These are phyloP conservation scores for Boloria euphrosyne DNA, from an alignment of 2,888 invertebrate species.

Conservation along the genomic window DNA sequence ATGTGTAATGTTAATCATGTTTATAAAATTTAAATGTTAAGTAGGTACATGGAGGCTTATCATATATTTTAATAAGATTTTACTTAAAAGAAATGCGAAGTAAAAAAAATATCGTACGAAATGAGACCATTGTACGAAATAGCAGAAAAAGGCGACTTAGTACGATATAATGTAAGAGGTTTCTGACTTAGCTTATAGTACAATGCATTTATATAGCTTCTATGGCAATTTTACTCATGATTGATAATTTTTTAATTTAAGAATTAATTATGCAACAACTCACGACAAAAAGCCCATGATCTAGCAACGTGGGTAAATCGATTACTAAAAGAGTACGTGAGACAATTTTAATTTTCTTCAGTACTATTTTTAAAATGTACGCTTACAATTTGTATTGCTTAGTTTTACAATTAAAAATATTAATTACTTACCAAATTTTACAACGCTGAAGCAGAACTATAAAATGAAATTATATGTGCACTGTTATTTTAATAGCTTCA, in stretches of 20 bases:
- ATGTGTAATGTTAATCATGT: no score
- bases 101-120: background rate
- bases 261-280: background rate
- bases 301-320: constrained; percentile 13
- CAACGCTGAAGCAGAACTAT: constrained; percentile 14
- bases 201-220: no score
- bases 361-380: background rate
- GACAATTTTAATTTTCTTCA: background rate
- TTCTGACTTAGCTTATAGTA: no score
- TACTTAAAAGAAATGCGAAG: background rate
- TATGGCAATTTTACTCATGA: no score
- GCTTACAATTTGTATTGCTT: background rate
- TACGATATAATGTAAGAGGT: background rate
- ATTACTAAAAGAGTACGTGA: background rate
- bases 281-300: background rate
- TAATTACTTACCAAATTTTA: constrained; percentile 15
- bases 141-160: background rate
- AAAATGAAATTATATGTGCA: constrained; percentile 11
- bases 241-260: background rate
- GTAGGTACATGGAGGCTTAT: no score
- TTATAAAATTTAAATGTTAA: no score
- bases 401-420: constrained; percentile 1
- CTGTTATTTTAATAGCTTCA: constrained; percentile 7
- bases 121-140: constrained; percentile 1
- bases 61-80: no score